Conservation (phyloP, 2,797 vertebrate species). For the Atherinosoma microstoma region DNA sequence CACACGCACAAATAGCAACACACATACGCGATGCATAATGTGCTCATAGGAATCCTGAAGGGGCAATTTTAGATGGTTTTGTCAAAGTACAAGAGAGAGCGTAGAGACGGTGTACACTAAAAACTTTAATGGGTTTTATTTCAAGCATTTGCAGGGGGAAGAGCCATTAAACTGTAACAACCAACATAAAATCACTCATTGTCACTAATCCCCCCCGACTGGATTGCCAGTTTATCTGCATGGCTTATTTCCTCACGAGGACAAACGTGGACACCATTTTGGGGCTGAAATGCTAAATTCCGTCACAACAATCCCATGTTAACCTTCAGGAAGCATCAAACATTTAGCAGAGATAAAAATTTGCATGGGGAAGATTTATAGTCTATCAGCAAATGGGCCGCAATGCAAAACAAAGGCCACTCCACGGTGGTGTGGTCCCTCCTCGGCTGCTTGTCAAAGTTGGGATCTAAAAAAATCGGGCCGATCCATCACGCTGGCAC, state of each 20-base stretch:
- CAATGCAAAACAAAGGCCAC: constrained; percentile 82
- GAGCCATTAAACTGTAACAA: constrained; percentile 79
- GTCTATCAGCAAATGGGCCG: constrained; percentile 79
- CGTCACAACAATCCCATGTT: constrained; percentile 71
- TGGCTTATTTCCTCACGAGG: constrained; percentile 55
- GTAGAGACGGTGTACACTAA: constrained; percentile 64
- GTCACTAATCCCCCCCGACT: constrained; percentile 71
- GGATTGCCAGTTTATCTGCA: constrained; percentile 69
- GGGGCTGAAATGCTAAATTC: constrained; percentile 68
- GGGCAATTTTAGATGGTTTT: constrained; percentile 71
- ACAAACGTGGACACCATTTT: constrained; percentile 55
- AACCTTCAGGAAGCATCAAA: constrained; percentile 84
- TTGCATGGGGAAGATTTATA: constrained; percentile 87
- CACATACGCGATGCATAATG: constrained; percentile 41
- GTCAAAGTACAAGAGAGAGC: constrained; percentile 63
- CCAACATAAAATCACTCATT: constrained; percentile 77
- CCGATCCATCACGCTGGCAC: constrained; percentile 86
- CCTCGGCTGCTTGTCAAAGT: constrained; percentile 82
- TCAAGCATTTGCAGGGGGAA: constrained; percentile 69
- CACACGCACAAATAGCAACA: constrained; percentile 33
- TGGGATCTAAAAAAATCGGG: constrained; percentile 83
- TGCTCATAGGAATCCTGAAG: constrained; percentile 66
- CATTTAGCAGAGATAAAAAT: constrained; percentile 78
- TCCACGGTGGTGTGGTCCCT: constrained; percentile 55
- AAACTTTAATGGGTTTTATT: constrained; percentile 80